These are phyloP conservation scores for Listronotus bonariensis DNA, from an alignment of 1,140 invertebrate genomes.

Conservation along the genomic window DNA sequence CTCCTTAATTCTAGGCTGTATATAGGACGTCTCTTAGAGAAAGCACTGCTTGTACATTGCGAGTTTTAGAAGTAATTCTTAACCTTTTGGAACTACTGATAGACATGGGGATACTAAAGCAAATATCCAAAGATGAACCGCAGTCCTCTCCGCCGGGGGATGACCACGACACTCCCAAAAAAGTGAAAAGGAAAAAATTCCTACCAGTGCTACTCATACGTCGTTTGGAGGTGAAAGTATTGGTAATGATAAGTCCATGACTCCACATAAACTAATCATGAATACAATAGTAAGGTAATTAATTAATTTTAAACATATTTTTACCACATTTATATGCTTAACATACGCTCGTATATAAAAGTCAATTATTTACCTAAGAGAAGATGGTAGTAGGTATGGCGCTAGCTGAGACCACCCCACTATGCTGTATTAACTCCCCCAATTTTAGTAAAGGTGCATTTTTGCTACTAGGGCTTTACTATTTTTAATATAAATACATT, in stretches of 20 bases:
- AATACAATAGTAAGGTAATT: slow-evolving; percentile 52
- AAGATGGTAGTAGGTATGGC: too few relatives aligned
- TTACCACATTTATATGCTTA: not conserved
- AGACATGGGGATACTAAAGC: slow-evolving; percentile 82
- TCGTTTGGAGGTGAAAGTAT: slow-evolving; percentile 45
- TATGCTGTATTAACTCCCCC: too few relatives aligned
- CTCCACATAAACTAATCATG: slow-evolving; percentile 52
- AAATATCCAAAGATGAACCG: slow-evolving; percentile 58
- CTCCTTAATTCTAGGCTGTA: slow-evolving; percentile 67
- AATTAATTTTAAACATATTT: not conserved
- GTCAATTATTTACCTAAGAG: too few relatives aligned
- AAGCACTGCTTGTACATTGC: slow-evolving; percentile 73
- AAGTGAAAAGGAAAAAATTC: slow-evolving; percentile 45
- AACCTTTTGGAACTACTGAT: slow-evolving; percentile 88
- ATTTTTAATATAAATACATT: not conserved
- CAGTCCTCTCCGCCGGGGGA: slow-evolving; percentile 36
- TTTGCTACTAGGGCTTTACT: not conserved
- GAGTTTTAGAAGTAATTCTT: slow-evolving; percentile 88
- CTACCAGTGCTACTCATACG: slow-evolving; percentile 33
- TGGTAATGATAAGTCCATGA: slow-evolving; percentile 49
- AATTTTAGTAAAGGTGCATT: too few relatives aligned
- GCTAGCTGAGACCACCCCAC: too few relatives aligned
- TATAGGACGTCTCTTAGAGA: slow-evolving; percentile 83
- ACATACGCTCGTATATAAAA: too few relatives aligned
- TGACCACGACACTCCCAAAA: slow-evolving; percentile 53